These are phyloP conservation scores for Drosophila testacea DNA, from an alignment of 2,888 invertebrate species.

Conservation along the genomic window DNA sequence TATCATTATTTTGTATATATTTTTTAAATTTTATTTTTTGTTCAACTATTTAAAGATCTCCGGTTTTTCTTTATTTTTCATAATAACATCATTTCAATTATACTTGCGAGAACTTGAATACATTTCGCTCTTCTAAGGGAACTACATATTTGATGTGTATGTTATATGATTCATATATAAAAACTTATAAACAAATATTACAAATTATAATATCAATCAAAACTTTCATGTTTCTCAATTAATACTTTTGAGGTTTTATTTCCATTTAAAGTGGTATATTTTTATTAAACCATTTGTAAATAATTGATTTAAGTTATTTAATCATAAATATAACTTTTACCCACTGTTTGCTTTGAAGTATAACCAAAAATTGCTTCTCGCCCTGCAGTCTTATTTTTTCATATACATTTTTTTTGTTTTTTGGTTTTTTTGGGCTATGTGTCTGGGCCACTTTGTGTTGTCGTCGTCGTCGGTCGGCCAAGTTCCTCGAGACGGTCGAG, in stretches of 20 bases:
- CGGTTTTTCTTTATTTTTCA: no score
- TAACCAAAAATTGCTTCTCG: constrained; percentile 70
- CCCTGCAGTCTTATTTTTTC: constrained; percentile 63
- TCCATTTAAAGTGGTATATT: no score
- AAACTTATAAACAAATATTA: not conserved
- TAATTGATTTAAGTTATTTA: not conserved
- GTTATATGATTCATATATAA: no score
- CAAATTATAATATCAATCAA: not conserved
- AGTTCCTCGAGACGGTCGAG: constrained; percentile 34
- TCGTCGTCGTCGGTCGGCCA: constrained; percentile 53
- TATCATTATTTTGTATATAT: not conserved
- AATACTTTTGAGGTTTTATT: no score
- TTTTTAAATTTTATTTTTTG: not conserved
- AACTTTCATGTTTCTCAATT: no score
- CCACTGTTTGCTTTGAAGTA: constrained; percentile 57
- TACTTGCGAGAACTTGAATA: no score
- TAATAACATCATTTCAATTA: no score
- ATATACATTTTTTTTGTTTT: constrained; percentile 16
- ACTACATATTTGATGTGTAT: no score
- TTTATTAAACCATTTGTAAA: not conserved
- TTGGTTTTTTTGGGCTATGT: constrained; percentile 61
- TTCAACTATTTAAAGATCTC: not conserved
- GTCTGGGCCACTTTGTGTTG: constrained; percentile 80
- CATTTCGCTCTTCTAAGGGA: no score
- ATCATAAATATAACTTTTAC: not conserved